phyloP scores from a whole-genome alignment of 2,888 invertebrate genomes.

The Ochlodes sylvanus region DNA sequence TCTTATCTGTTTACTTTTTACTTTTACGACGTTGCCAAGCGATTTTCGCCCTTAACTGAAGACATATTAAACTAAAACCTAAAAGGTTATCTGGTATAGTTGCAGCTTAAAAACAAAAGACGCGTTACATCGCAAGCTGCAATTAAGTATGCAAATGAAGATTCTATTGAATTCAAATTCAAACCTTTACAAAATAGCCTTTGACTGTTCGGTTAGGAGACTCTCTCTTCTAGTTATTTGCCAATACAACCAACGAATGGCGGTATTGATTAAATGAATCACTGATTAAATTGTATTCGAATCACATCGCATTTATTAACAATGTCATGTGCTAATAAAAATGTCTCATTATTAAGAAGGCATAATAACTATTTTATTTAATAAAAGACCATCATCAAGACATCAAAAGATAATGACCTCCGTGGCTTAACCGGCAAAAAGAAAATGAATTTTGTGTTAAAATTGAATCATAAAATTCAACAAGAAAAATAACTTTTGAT shows the following conservation, averaged over 20 bases:
- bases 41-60: slow-evolving; percentile 11
- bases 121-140: slow-evolving; percentile 24
- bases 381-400: background rate
- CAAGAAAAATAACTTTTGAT: no score
- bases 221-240: slow-evolving; percentile 30
- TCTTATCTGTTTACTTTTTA: slow-evolving; percentile 38
- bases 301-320: no score
- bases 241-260: slow-evolving; percentile 36
- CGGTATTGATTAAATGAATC: slow-evolving; percentile 16
- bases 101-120: slow-evolving; percentile 26
- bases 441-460: no score
- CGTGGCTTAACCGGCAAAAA: no score
- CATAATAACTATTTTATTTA: no score
- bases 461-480: no score
- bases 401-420: slow-evolving; percentile 3
- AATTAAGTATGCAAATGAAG: slow-evolving; percentile 37
- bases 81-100: slow-evolving; percentile 11
- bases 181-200: slow-evolving; percentile 26
- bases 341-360: no score
- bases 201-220: slow-evolving; percentile 25
- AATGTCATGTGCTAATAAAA: no score
- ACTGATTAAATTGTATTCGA: no score
- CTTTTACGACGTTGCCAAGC: background rate
- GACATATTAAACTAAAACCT: background rate
- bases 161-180: slow-evolving; percentile 37